Evolutionary conservation across 2,888 invertebrate genomes (phyloP), one percentile per base, ranked within the genome.

Genomic region (Notodonta dromedarius): DNA sequence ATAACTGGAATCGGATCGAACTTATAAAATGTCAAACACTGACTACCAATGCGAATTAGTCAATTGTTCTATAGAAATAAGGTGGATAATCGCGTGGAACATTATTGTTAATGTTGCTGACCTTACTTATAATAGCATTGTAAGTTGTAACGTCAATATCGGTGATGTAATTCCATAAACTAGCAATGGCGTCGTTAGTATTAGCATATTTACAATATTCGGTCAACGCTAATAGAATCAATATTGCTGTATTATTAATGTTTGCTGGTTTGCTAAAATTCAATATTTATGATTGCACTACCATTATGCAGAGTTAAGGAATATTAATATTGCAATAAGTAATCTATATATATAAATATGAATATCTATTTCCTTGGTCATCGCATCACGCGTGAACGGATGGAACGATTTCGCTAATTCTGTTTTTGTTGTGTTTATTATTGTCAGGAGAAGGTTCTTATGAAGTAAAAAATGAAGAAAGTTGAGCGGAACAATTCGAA

Each of bases 121-220:
- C 69, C 65, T 71, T 61, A 74, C 63, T 55, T 63, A 75, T 73
- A 63, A 62, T 59, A 59, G 24, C 24, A 24, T 24, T 24, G 24
- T 24, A 24, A 24, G 24, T 53, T 14, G 64, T 52, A 52, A 59
- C 40, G n/a, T 39, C 40, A 67, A 59, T 59, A 63, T 65, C 66
- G 73, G 68, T 79, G 80, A 79, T 67, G 73, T 79, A 65, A 79
- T 57, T 50, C 2, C 52, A 65, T 64, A 70, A 73, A 68, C 68
- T 24, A 57, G 67, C 67, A 63, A 58, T 46, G 16, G 44, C 61
- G 65, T 60, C 58, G 62, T 14, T 39, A 14, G 55, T 16, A 40
- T 55, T 55, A 40, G 55, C 39, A 55, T 55, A 40, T 55, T 55
- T 40, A 55, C 55, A 55, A 40, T 55, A 55, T 55, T 14, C 8